A percentile compares a stretch with the other conserved stretches of the same genome.
These are phyloP conservation scores for Allophyes oxyacanthae DNA, from an alignment of 2,888 invertebrate genomes.

Conservation along the genomic window DNA sequence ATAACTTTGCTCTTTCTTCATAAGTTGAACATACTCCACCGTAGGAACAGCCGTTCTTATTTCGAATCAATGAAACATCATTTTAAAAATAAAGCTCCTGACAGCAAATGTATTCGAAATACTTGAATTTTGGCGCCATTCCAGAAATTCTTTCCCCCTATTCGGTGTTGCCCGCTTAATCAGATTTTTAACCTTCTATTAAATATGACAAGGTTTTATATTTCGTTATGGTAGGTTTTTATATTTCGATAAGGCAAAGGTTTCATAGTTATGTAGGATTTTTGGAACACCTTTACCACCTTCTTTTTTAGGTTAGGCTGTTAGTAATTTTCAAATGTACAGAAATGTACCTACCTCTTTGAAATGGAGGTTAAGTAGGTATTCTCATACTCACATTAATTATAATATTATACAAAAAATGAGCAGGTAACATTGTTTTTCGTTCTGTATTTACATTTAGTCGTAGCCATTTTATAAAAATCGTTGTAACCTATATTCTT, in stretches of 20 bases:
- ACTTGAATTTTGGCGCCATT: constrained; percentile 40
- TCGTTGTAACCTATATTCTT: constrained; percentile 2
- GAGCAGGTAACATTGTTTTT: too few species aligned
- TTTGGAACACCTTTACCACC: too few species aligned
- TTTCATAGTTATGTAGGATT: constrained; percentile 6
- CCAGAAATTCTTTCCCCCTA: constrained; percentile 46
- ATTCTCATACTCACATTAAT: too few species aligned
- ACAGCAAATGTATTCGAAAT: constrained; percentile 16
- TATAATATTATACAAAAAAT: too few species aligned
- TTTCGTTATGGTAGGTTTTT: constrained; percentile 23
- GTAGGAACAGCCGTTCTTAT: constrained; percentile 16
- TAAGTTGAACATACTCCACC: constrained; percentile 2
- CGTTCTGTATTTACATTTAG: too few species aligned
- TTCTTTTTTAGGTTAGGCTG: too few species aligned
- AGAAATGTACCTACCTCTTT: not conserved
- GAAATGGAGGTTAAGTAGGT: too few species aligned
- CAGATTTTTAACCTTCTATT: constrained; percentile 39
- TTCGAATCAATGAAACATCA: constrained; percentile 26
- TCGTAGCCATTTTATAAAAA: constrained; percentile 15
- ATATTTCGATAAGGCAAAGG: constrained; percentile 20
- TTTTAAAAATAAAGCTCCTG: constrained; percentile 40
- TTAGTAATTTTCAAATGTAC: not conserved
- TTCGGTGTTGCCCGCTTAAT: constrained; percentile 40
- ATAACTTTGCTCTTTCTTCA: too few species aligned
- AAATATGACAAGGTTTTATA: constrained; percentile 36